phyloP scores from a whole-genome alignment of 2,797 vertebrate genomes.

The Jordanella pulchra region DNA sequence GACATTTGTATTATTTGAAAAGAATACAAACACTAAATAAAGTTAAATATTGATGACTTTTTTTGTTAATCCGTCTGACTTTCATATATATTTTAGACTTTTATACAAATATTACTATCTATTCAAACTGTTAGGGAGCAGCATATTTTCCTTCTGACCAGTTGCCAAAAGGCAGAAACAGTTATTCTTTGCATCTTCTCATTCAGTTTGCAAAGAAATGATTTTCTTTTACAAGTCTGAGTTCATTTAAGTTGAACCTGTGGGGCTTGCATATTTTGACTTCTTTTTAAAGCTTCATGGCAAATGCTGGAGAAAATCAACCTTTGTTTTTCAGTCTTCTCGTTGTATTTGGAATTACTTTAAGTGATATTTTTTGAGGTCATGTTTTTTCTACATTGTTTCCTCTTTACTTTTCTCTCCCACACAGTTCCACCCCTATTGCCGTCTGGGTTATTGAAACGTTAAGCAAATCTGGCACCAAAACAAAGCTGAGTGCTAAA shows the following conservation, averaged over 20 bases:
- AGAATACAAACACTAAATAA: neutral
- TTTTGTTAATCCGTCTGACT: neutral
- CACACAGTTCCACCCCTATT: conserved; percentile 21
- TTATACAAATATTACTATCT: neutral
- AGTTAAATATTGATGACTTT: neutral
- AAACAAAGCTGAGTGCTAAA: conserved; percentile 16
- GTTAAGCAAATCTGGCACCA: neutral
- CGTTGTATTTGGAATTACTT: conserved; percentile 5
- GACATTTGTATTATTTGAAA: neutral
- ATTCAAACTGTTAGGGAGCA: neutral
- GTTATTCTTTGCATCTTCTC: neutral
- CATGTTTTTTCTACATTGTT: conserved; percentile 9
- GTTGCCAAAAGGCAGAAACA: neutral
- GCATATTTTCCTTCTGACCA: neutral
- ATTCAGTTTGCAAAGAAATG: neutral
- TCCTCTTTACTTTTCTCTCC: conserved; percentile 17
- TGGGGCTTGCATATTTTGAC: neutral
- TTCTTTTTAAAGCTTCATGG: neutral
- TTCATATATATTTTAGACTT: neutral
- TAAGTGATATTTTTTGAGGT: conserved; percentile 7
- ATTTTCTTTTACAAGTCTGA: neutral
- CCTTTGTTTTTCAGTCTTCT: conserved; percentile 4
- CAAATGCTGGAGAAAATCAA: neutral
- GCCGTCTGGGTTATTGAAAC: conserved; percentile 10
- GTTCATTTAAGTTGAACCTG: conserved; percentile 15